These are phyloP conservation scores for Athene cunicularia DNA, from an alignment of 2,113 vertebrate species.

Conservation along the genomic window DNA sequence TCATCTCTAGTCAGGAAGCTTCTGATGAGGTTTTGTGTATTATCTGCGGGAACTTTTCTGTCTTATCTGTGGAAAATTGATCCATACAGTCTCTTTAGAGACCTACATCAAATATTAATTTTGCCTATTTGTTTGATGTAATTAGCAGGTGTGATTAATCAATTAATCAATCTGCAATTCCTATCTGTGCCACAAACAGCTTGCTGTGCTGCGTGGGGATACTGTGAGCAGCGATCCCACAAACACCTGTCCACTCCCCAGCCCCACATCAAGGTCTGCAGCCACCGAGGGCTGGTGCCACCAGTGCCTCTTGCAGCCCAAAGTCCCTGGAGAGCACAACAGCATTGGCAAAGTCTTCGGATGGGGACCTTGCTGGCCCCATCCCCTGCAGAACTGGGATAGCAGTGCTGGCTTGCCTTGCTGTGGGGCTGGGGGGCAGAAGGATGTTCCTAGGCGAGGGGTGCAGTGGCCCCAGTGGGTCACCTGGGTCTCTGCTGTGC, in stretches of 20 bases:
- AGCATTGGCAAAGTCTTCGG: fast-evolving
- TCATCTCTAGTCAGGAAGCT: background rate
- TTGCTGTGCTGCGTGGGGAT: background rate
- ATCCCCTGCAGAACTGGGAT: background rate
- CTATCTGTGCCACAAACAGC: background rate
- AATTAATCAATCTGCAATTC: slow-evolving; percentile 53
- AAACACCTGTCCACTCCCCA: background rate
- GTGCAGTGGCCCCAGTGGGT: background rate
- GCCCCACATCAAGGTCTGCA: fast-evolving
- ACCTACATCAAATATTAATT: slow-evolving; percentile 53
- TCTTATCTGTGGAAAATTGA: slow-evolving; percentile 66
- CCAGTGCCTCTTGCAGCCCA: background rate
- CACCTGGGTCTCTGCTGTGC: background rate
- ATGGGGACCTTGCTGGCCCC: background rate
- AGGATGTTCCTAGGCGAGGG: background rate
- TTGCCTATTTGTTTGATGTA: slow-evolving; percentile 43
- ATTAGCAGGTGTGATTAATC: slow-evolving; percentile 69
- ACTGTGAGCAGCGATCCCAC: background rate
- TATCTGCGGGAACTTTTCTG: slow-evolving; percentile 24
- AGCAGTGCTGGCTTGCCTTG: background rate
- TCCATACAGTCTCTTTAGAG: slow-evolving; percentile 37
- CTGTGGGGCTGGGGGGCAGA: background rate
- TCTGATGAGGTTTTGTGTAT: background rate
- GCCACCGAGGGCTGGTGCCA: background rate
- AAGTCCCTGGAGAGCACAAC: background rate